Evolutionary conservation across 2,113 vertebrate genomes (phyloP).

Genomic region (Psittacus erithacus): DNA sequence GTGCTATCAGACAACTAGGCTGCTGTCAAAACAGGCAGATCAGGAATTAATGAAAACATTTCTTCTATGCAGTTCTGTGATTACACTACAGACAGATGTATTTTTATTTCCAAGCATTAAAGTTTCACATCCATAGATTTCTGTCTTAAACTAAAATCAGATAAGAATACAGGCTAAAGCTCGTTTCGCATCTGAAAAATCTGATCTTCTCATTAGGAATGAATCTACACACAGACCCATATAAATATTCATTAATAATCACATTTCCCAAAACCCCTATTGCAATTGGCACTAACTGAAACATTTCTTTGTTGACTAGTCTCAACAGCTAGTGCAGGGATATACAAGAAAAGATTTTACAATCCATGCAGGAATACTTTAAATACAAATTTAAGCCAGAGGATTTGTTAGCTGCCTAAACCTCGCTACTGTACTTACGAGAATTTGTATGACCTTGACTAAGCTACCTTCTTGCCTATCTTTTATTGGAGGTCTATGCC

Average conservation of each 20-base stretch:
- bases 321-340: not conserved
- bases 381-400: not conserved
- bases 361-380: not conserved
- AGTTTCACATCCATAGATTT: not conserved
- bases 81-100: slow-evolving; percentile 28
- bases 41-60: slow-evolving; percentile 58
- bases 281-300: not conserved
- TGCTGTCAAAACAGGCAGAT: slow-evolving; percentile 58
- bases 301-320: not conserved
- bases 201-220: not conserved
- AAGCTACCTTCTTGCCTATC: not conserved
- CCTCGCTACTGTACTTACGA: not conserved
- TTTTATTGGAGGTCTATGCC: not conserved
- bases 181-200: slow-evolving; percentile 12
- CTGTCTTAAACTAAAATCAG: slow-evolving; percentile 3
- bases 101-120: slow-evolving; percentile 37
- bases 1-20: slow-evolving; percentile 61
- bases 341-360: not conserved
- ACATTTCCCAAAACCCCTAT: not conserved
- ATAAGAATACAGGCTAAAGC: not conserved
- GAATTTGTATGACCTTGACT: not conserved
- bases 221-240: not conserved
- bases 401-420: not conserved
- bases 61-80: slow-evolving; percentile 14
- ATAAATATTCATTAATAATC: not conserved